Conservation (phyloP, 2,797 vertebrate genomes). For the Muscicapa striata region DNA sequence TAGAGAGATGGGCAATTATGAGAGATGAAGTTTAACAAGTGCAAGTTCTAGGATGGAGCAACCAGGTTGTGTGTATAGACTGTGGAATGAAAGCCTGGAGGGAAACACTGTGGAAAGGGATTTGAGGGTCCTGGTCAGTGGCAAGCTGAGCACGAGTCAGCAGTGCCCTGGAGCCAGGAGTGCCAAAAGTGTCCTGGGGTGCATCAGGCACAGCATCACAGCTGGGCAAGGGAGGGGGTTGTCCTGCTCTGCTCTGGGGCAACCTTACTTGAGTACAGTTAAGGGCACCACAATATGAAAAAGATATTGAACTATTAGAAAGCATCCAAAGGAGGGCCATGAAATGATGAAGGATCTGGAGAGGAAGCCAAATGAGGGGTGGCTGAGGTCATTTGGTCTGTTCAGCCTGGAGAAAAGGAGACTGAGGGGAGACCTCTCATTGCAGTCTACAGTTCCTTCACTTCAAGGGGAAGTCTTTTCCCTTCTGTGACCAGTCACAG, state of each 20-base stretch:
- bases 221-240: accelerated
- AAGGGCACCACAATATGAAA: neutral
- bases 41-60: neutral
- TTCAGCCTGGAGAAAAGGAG: neutral
- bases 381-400: neutral
- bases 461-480: neutral
- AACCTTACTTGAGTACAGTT: neutral
- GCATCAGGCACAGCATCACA: accelerated
- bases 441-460: neutral
- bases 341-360: neutral
- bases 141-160: neutral
- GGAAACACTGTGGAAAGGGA: neutral
- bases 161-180: neutral
- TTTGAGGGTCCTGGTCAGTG: accelerated
- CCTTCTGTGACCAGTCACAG: neutral
- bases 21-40: neutral
- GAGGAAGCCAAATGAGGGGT: accelerated
- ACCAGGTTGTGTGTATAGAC: accelerated
- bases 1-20: neutral
- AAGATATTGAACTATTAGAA: neutral
- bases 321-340: neutral
- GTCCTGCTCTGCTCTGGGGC: accelerated
- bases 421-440: neutral
- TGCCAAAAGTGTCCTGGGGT: accelerated
- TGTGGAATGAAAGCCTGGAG: neutral